Conservation (phyloP, 2,797 vertebrate species). For the Basileuterus tristriatus region DNA sequence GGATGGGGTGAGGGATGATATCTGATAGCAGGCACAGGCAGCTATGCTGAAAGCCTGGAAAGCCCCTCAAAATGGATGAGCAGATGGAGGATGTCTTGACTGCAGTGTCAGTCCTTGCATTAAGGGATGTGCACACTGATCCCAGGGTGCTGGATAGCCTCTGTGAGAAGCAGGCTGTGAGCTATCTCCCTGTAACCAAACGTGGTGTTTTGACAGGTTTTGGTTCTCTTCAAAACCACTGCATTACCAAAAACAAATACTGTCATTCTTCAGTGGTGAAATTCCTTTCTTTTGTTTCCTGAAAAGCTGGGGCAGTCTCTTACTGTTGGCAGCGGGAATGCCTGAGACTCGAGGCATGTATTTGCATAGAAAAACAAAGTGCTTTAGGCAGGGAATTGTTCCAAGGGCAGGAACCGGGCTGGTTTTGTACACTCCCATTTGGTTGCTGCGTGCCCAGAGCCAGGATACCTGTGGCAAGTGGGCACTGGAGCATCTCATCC, state of each 20-base stretch:
- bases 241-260: background rate
- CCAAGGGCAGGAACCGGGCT: background rate
- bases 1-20: background rate
- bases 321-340: background rate
- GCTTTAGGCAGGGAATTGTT: background rate
- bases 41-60: background rate
- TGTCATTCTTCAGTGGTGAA: background rate
- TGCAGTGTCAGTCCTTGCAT: background rate
- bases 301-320: background rate
- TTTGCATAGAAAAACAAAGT: background rate
- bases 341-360: background rate
- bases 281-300: constrained; percentile 2
- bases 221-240: background rate
- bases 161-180: background rate
- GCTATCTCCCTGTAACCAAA: background rate
- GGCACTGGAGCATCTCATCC: background rate
- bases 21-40: background rate
- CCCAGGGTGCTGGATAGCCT: background rate
- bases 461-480: background rate
- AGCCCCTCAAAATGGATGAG: background rate
- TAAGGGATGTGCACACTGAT: background rate
- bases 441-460: background rate
- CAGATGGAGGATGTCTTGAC: background rate
- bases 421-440: fast-evolving
- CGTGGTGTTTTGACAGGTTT: background rate